Conservation (phyloP, 2,888 invertebrate genomes). For the Dysmachus trigonus region DNA sequence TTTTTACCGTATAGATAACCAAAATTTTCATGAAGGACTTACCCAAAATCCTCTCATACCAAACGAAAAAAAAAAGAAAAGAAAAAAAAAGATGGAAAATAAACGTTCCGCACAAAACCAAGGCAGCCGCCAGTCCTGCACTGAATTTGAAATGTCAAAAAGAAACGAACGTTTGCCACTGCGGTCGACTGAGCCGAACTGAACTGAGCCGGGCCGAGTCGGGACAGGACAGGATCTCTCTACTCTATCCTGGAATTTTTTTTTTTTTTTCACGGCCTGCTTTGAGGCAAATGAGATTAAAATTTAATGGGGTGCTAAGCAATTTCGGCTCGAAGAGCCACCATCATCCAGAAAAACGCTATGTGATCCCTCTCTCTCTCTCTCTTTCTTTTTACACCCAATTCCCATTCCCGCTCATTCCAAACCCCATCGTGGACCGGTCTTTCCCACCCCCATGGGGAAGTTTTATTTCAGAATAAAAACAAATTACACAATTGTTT, state of each 20-base stretch:
- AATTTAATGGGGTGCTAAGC: conserved; percentile 29
- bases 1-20: not conserved
- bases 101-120: not conserved
- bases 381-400: too few species aligned
- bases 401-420: not conserved
- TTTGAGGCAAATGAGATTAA: conserved; percentile 26
- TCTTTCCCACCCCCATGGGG: not conserved
- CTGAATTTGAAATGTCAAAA: not conserved
- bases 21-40: not conserved
- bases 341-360: not conserved
- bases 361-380: not conserved
- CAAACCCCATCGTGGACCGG: not conserved
- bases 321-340: not conserved
- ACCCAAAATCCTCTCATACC: not conserved
- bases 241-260: not conserved
- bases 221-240: too few species aligned
- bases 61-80: not conserved
- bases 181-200: not conserved
- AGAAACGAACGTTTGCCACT: not conserved
- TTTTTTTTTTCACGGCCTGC: not conserved
- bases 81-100: not conserved
- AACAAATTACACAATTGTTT: conserved; percentile 21
- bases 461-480: conserved; percentile 24
- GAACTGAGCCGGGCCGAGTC: too few species aligned
- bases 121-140: not conserved